Base-by-base conservation (phyloP, 2,888 invertebrate genomes). In the Ochropleura leucogaster region DNA sequence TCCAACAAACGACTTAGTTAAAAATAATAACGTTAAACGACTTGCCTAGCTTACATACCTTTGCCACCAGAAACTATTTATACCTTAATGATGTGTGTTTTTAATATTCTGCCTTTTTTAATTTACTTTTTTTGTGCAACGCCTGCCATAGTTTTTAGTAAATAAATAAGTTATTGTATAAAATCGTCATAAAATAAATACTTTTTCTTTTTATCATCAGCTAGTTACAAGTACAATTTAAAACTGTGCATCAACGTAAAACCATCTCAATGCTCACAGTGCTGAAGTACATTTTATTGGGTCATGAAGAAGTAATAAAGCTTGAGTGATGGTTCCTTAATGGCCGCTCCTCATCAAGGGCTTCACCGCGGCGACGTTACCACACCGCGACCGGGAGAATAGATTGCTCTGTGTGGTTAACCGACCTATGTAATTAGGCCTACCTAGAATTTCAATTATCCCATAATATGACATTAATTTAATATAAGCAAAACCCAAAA, bases 291-390 rank as follows among this genome's bases (percentile, higher is more conserved):
- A 20, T 7, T 53, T 69, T 70, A 64, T 67, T 53, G 20, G 44
- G 53, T 20, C 51, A 68, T 68, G 47, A 75, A 79, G 64, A 67
- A 57, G 57, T 47, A 65, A 76, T 72, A 51, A 62, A 62, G 42
- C 57, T 65, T 42, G 57, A 72, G 65, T 10, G 70, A 75, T 78
- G 55, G 68, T 7, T 53, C 55, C 46, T 59, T 76, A 60, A 76
- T 72, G 68, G 55, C 42, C 1, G 18, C 14, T 40, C n/a, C 49
- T 62, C 67, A 75, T 75, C 47, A 70, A 63, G 49, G 63, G n/a
- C 30, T 65, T 68, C 49, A 46, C 46, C 4, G 16, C 7, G 40
- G 20, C 20, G 3, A 30, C 16, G 16, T 16, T 71, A 30, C 10
- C 12, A n/a, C 30, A 40, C 46, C 67, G 49, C 53, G 30, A 30